A percentile compares a stretch with the other conserved stretches of the same genome.
These are phyloP conservation scores for Euplagia quadripunctaria DNA, from an alignment of 2,888 invertebrate species.

Conservation along the genomic window DNA sequence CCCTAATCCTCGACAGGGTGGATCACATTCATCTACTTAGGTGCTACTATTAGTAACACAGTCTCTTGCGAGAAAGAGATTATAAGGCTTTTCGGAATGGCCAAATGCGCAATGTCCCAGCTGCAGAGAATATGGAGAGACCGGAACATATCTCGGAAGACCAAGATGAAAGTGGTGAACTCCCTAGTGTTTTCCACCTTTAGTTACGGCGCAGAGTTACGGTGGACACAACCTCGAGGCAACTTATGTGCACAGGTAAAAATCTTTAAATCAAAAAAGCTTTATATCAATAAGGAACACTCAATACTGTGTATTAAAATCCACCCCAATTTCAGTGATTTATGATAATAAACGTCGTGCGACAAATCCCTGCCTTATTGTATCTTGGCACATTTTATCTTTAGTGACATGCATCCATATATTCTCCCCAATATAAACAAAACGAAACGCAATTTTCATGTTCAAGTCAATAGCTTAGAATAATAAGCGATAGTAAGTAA, in stretches of 20 bases:
- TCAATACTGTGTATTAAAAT: constrained; percentile 66
- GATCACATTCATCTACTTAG: no score
- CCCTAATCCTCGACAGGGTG: no score
- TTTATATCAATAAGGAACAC: constrained; percentile 43
- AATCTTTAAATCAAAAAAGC: constrained; percentile 28
- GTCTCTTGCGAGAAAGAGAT: no score
- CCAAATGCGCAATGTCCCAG: no score
- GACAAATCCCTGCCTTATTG: constrained; percentile 70
- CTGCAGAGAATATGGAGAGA: no score
- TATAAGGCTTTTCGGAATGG: no score
- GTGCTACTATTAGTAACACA: no score
- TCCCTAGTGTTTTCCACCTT: no score
- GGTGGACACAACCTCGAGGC: no score
- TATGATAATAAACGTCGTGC: constrained; percentile 72
- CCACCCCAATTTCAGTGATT: constrained; percentile 73
- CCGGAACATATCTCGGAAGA: no score
- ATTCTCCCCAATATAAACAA: constrained; percentile 80
- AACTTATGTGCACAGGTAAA: neutral
- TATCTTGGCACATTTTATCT: constrained; percentile 73
- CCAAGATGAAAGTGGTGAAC: no score
- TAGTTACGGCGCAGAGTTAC: no score
- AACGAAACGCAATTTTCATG: constrained; percentile 84
- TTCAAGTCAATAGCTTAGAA: constrained; percentile 86
- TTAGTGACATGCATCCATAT: constrained; percentile 65
- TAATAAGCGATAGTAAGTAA: constrained; percentile 86